Base-by-base conservation (phyloP, 2,113 vertebrate genomes). In the Phrynosoma blainvillii region DNA sequence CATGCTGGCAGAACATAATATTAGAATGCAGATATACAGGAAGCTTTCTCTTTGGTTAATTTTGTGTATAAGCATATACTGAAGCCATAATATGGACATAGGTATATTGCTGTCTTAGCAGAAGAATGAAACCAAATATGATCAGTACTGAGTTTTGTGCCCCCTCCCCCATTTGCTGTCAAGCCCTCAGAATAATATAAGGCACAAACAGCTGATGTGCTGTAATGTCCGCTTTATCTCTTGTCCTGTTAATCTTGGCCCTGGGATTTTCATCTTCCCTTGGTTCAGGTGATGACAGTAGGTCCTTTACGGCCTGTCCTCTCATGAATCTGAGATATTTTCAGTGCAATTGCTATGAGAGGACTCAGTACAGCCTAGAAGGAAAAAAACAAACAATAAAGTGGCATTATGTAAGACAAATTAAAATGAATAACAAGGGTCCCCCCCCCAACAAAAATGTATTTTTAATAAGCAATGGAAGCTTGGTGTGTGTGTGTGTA, bases 261-360 rank as follows among this genome's bases (percentile, higher is more conserved):
- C 96, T 93, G 92, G 85, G 91, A 91, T 90, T 93, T 91, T 7
- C 78, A 89, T 83, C 73, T 87, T 92, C 76, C 0, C 0, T 87
- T 74, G 56, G 42, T 94, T 99, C 98, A 99, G 96, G 98, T 99
- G 97, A 99, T 99, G 93, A 99, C 97, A 0, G 97, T 99, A 25
- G 99, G 99, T 85, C 99, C 98, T 76, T 97, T 97, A 79, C 98
- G 97, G 89, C 98, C 98, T 0, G 98, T 99, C 93, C 98, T 97
- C 96, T 99, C 98, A 0, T 99, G 99, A 93, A 99, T 98, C 96
- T 98, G 97, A 87, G 98, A 99, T 95, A 99, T 98, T 96, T 99
- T 99, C 94, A 99, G 96, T 13, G 99, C 98, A 0, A 99, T 99
- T 93, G 99, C 98, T 82, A 99, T 99, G 70, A 99, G 98, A 91